Evolutionary conservation across 2,888 invertebrate species (phyloP).

Genomic region (Drosophila anomalata): DNA sequence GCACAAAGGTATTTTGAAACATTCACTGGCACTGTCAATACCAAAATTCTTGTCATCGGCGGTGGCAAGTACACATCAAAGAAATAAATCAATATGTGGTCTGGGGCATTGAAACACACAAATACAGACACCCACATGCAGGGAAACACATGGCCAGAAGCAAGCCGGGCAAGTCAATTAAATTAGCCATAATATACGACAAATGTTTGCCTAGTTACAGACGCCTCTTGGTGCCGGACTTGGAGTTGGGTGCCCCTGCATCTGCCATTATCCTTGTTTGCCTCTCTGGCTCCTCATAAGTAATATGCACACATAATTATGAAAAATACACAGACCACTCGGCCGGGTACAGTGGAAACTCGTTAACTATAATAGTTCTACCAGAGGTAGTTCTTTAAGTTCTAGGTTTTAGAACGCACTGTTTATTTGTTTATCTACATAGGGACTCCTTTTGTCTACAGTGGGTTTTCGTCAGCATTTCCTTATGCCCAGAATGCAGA

Average conservation of each 20-base stretch:
- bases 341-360: constrained; percentile 18
- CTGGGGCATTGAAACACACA: constrained; percentile 8
- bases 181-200: constrained; percentile 44
- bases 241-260: neutral
- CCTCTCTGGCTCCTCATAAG: constrained; percentile 26
- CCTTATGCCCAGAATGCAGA: constrained; percentile 34
- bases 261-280: constrained; percentile 30
- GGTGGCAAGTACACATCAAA: constrained; percentile 17
- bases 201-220: constrained; percentile 35
- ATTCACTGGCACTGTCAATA: constrained; percentile 24
- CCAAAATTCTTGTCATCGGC: constrained; percentile 6
- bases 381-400: neutral
- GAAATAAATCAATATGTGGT: constrained; percentile 7
- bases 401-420: neutral
- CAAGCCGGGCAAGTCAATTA: constrained; percentile 45
- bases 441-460: neutral
- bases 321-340: constrained; percentile 17
- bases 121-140: constrained; percentile 25
- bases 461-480: constrained; percentile 10
- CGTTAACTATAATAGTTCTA: constrained; percentile 1
- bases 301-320: constrained; percentile 42
- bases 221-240: neutral
- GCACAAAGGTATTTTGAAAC: constrained; percentile 14
- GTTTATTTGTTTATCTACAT: constrained; percentile 9
- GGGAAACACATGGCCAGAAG: constrained; percentile 13